Conservation (phyloP, 2,113 vertebrate genomes). For the mouse (Mus musculus) region GRCm39 chr3:99481001-99481500, state of each 20-base stretch:
- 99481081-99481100: conserved; percentile 93
- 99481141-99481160: conserved; percentile 96
- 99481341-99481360: conserved; percentile 87
- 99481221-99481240: conserved; percentile 84
- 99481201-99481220: conserved; percentile 85
- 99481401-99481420: conserved; percentile 86
- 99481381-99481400: conserved; percentile 79
- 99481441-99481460: conserved; percentile 54
- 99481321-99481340: conserved; percentile 86
- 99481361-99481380: conserved; percentile 78
- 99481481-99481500: conserved; percentile 81
- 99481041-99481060: conserved; percentile 64
- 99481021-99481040: conserved; percentile 67
- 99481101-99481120: conserved; percentile 95
- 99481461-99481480: conserved; percentile 77
- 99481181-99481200: conserved; percentile 93
- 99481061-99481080: conserved; percentile 94
- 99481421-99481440: conserved; percentile 69
- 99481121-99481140: conserved; percentile 96
- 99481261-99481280: conserved; percentile 86
- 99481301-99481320: conserved; percentile 84
- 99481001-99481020: conserved; percentile 89
- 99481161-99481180: conserved; percentile 96
- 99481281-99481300: conserved; percentile 78
- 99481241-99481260: conserved; percentile 85